These are phyloP conservation scores for Paramormyrops kingsleyae DNA, from an alignment of 2,113 vertebrate species.

Conservation along the genomic window DNA sequence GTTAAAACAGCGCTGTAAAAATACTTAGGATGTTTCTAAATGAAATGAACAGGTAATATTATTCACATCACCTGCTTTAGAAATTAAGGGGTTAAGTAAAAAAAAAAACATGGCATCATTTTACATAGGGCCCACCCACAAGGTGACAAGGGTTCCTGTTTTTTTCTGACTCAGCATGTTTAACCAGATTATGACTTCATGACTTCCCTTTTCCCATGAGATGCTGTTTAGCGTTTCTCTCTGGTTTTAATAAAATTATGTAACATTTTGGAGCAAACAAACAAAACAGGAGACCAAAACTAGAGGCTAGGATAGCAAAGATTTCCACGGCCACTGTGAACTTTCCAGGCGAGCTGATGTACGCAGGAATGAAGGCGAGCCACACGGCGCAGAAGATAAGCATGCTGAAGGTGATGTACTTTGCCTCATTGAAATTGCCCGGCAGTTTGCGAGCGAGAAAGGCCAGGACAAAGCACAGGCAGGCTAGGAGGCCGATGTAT, in stretches of 20 bases:
- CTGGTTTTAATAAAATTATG: neutral
- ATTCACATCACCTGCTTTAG: neutral
- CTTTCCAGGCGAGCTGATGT: no score
- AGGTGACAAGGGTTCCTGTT: neutral
- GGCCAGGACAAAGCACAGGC: no score
- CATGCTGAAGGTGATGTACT: no score
- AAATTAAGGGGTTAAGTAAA: neutral
- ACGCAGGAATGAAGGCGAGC: no score
- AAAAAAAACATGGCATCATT: neutral
- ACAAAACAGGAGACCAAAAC: constrained; percentile 47
- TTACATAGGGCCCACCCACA: neutral
- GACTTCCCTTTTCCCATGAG: neutral
- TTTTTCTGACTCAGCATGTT: neutral
- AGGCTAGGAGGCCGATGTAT: no score
- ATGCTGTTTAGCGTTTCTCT: neutral
- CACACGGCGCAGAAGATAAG: no score
- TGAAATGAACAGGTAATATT: neutral
- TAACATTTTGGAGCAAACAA: neutral
- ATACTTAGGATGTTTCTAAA: neutral
- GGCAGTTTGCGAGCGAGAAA: no score
- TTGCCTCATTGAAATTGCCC: no score
- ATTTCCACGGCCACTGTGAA: no score
- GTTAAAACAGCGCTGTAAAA: neutral
- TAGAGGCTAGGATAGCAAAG: constrained; percentile 34
- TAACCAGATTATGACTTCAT: neutral